Base-by-base conservation (phyloP, 2,113 vertebrate species). In the Bettongia penicillata region DNA sequence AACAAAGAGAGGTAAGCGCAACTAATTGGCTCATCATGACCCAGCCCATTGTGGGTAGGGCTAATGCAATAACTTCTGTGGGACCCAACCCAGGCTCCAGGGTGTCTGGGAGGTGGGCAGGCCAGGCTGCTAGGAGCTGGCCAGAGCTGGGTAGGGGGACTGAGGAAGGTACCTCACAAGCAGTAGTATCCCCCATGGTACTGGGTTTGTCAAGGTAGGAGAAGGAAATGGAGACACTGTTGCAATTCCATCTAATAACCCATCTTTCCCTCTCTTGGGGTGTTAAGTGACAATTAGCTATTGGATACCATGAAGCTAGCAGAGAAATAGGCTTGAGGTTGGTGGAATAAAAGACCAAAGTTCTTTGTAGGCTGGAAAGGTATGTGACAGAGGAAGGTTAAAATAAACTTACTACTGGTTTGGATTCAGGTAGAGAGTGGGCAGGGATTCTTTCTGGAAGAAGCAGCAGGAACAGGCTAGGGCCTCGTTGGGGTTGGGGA, bases 21-120 rank as follows among this genome's bases (percentile, higher is more conserved):
- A 57, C 90, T 94, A 50, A 94, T 68, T 94, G 97, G 97, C 98
- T 98, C 77, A 48, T 97, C 91, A 53, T 95, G 97, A 95, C 90
- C 95, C 95, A 94, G 93, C 55, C 95, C 95, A 55, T 51, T 14
- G 51, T 53, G n/a, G 92, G 93, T 6, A 51, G 95, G 95, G 94
- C 91, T 90, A 89, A 92, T 91, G 92, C 96, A 97, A 93, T 93
- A 11, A 93, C 89, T 91, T 94, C 16, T 89, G 89, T 51, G 91
- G 91, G 92, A 96, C 26, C 96, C 96, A 84, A 94, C 91, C 94
- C 91, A 84, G 93, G 90, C 93, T 93, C 61, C 53, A 12, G 28
- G 37, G 55, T 89, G 94, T 94, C 89, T 51, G 8, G 4, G 25
- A 8, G 12, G 84, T 92, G 50, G 91, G 53, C 94, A 90, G 95